These are phyloP conservation scores for Chironomus tepperi DNA, from an alignment of 1,140 invertebrate genomes.

Conservation along the genomic window DNA sequence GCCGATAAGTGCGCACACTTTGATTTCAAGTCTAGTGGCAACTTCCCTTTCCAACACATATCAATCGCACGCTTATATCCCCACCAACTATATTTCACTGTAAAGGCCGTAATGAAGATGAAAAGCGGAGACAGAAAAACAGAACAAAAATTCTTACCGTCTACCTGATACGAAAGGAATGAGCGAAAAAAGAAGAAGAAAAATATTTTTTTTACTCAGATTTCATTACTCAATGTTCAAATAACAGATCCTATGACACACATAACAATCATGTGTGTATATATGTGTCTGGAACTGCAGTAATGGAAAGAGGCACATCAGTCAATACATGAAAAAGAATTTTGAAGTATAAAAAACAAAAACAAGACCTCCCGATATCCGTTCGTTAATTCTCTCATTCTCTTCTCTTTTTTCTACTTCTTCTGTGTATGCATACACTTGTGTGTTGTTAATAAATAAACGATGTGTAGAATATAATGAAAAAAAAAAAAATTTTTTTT, in stretches of 20 bases:
- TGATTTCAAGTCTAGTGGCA: neutral
- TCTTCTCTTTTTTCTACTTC: no score
- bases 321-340: no score
- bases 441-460: neutral
- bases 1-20: constrained; percentile 4
- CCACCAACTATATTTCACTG: neutral
- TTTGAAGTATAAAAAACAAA: no score
- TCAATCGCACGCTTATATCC: constrained; percentile 14
- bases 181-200: neutral
- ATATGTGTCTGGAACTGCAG: no score
- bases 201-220: neutral
- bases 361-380: no score
- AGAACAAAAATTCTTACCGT: neutral
- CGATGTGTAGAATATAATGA: constrained; percentile 10
- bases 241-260: neutral
- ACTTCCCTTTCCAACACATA: neutral
- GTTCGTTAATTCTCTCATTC: no score
- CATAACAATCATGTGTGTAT: neutral
- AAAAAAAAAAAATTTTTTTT: no score
- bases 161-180: neutral
- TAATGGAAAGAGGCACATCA: no score
- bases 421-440: neutral
- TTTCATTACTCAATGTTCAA: neutral
- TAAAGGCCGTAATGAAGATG: no score
- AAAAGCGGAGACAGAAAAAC: neutral